Evolutionary conservation across 2,888 invertebrate species (phyloP).

Genomic region (Agelastica alni): DNA sequence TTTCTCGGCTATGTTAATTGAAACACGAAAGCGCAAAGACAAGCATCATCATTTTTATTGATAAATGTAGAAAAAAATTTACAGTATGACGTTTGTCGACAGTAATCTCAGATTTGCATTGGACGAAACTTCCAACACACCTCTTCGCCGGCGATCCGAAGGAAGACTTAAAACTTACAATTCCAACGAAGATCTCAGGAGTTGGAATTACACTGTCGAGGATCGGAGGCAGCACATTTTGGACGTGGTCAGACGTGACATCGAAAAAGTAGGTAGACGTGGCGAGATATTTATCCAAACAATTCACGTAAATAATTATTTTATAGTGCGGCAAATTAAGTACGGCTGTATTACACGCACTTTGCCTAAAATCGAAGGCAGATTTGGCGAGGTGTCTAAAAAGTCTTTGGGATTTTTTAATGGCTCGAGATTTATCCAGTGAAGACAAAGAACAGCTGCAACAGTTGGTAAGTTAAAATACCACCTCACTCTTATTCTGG

Average conservation of each 20-base stretch:
- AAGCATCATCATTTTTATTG: background rate
- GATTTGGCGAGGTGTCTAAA: background rate
- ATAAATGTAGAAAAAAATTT: slow-evolving; percentile 1
- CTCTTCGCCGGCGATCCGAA: slow-evolving; percentile 51
- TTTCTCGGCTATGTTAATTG: slow-evolving; percentile 1
- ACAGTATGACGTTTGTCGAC: slow-evolving; percentile 31
- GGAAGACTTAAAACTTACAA: slow-evolving; percentile 62
- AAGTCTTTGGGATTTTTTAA: slow-evolving; percentile 5
- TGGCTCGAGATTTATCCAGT: background rate
- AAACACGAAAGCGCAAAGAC: background rate
- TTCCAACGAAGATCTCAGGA: slow-evolving; percentile 63
- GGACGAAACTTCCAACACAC: slow-evolving; percentile 25
- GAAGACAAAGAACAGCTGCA: background rate
- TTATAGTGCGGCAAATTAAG: background rate
- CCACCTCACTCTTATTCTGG: background rate
- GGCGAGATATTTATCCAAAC: no score
- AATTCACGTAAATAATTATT: background rate
- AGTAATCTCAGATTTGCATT: slow-evolving; percentile 30
- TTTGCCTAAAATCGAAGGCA: background rate
- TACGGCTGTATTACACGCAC: background rate
- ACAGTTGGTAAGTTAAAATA: background rate
- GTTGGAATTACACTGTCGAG: slow-evolving; percentile 63
- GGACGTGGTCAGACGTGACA: slow-evolving; percentile 57
- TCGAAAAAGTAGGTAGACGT: slow-evolving; percentile 32
- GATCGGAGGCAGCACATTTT: slow-evolving; percentile 63